Base-by-base conservation (phyloP, 2,888 invertebrate species). In the Agrochola lychnidis region DNA sequence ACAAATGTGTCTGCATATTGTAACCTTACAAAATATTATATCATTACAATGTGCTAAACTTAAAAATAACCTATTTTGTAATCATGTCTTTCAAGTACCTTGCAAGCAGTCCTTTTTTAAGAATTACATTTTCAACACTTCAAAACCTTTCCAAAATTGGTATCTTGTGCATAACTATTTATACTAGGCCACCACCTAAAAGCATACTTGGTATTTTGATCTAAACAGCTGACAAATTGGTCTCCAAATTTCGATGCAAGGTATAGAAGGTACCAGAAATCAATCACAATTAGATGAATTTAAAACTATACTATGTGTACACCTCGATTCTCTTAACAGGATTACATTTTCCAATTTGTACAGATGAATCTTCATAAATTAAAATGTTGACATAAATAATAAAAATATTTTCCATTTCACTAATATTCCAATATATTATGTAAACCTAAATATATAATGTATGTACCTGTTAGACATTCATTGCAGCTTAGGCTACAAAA, bases 11-110 rank as follows among this genome's bases (percentile, higher is more conserved):
- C 92, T 92, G 95, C 95, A 95, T 96, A 95, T 95, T 94, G 95
- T 95, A 94, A 95, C 93, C 96, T 96, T 96, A 96, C 91, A 96
- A 94, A 95, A 91, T 93, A 93, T 93, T 92, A 94, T 93, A 94
- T 93, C 87, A 95, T 94, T 95, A 95, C 93, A 95, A 96, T 96
- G 96, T 96, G 96, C 96, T 96, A 95, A 96, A 96, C 96, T 96
- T 96, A 96, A 94, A 94, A 93, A 91, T 95, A 94, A 94, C 92
- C 94, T 96, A 96, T 94, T 94, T 94, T 93, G 92, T 94, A 93
- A 94, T 94, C 93, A 94, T 93, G 93, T 95, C 94, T 94, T 94
- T 93, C 92, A 92, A 36, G 92, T 94, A 93, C 93, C 94, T 95
- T 94, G 94, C 96, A 95, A 96, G 95, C 95, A 95, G 93, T 94